These are phyloP conservation scores for Donacobius atricapilla DNA, from an alignment of 2,113 vertebrate species.

Conservation along the genomic window DNA sequence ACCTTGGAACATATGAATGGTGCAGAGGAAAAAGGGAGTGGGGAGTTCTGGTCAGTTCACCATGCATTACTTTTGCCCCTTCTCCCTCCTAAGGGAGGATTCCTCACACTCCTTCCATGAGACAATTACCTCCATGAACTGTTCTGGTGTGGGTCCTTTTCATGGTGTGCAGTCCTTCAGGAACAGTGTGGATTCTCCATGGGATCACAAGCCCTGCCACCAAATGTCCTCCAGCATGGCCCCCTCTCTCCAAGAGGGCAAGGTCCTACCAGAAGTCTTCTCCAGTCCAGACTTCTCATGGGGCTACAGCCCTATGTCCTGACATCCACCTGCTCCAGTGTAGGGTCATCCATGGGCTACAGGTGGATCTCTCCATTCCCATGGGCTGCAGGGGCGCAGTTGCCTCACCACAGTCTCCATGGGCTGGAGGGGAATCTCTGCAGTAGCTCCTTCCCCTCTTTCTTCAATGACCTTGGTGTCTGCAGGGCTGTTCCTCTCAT, in stretches of 20 bases:
- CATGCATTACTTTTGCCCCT: rapidly evolving
- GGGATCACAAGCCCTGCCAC: not conserved
- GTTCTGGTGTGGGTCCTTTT: not conserved
- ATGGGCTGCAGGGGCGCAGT: not conserved
- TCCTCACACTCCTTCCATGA: not conserved
- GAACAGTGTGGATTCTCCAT: rapidly evolving
- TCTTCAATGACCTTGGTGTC: not conserved
- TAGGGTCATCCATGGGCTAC: not conserved
- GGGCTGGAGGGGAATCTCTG: not conserved
- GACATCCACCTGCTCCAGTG: not conserved
- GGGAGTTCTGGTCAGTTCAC: not conserved
- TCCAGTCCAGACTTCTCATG: not conserved
- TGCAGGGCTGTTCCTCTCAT: not conserved
- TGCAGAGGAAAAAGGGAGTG: not conserved
- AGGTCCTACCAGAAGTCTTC: not conserved
- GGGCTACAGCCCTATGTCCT: not conserved
- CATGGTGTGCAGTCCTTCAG: not conserved
- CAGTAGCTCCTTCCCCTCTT: not conserved
- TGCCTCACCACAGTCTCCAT: not conserved
- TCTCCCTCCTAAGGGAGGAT: not conserved
- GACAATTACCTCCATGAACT: not conserved
- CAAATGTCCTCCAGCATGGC: not conserved
- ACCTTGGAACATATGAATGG: not conserved
- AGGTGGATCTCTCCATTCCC: not conserved
- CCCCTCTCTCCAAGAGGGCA: not conserved